phyloP scores from a whole-genome alignment of 92 coral and sea anemone species.

The Porites evermanni region DNA sequence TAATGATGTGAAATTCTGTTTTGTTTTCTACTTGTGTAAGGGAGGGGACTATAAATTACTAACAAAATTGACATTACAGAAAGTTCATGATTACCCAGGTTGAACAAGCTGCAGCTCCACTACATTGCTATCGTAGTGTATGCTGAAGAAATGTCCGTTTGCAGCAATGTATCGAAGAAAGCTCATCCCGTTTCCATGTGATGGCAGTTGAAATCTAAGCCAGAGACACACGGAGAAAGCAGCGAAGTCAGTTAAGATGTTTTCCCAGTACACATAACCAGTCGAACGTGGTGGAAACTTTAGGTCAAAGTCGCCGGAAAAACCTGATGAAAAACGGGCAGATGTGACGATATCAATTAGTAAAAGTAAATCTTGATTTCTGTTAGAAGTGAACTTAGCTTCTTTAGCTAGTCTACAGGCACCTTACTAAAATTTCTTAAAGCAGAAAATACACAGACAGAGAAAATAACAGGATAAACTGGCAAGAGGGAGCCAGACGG shows the following conservation, averaged over 20 bases:
- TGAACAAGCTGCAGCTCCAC: neutral
- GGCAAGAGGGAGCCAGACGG: too few relatives aligned
- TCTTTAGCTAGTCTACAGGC: too few relatives aligned
- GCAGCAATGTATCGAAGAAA: neutral
- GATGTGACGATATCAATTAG: neutral
- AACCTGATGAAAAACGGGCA: conserved; percentile 5
- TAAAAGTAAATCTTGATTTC: too few relatives aligned
- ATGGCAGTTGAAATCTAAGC: conserved; percentile 18
- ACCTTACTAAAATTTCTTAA: too few relatives aligned
- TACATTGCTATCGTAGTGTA: neutral
- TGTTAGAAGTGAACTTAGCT: too few relatives aligned
- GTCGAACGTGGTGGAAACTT: neutral
- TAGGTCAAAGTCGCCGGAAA: conserved; percentile 51
- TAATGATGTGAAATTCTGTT: too few relatives aligned
- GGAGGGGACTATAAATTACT: too few relatives aligned
- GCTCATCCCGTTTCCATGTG: neutral
- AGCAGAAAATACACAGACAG: too few relatives aligned
- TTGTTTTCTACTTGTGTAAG: too few relatives aligned
- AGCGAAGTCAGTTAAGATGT: conserved; percentile 37
- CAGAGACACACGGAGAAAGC: conserved; percentile 62
- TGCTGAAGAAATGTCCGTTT: conserved; percentile 1
- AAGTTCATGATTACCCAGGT: too few relatives aligned
- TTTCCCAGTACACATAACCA: neutral
- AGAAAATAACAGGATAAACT: too few relatives aligned
- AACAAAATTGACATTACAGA: too few relatives aligned